Evolutionary conservation across 2,888 invertebrate species (phyloP), one percentile per base, ranked within the genome.

Genomic region (Apotomis betuletana): DNA sequence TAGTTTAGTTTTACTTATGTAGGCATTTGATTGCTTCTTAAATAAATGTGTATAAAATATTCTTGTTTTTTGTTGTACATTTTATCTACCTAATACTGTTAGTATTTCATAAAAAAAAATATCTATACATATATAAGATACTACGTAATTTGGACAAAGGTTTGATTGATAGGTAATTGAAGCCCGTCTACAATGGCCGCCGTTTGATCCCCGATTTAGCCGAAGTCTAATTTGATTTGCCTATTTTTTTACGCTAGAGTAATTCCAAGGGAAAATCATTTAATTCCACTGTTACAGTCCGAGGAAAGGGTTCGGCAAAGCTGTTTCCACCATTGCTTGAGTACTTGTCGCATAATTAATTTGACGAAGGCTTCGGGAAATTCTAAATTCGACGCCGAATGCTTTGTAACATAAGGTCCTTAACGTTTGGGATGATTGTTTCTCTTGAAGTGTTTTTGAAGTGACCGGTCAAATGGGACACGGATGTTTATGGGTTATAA

Each of bases 291-390:
- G 64, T 65, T 46, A 55, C 64, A 44, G 55, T 65, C 8, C 15
- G 41, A 55, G 55, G 44, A 44, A 65, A 65, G 64, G 64, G 64
- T 46, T 65, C 13, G 5, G 15, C 6, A 8, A 51, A 15, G 15
- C 15, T 15, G 27, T 49, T 49, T 49, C 10, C 49, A 9, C 8
- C 54, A 41, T 54, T 44, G 52, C 15, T 10, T 1, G 27, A 65
- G 55, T 55, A 65, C 64, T 65, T 65, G 64, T 61, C 46, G 55
- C 54, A 65, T 65, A 65, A 65, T 65, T 65, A 65, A 65, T 65
- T 55, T 61, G 55, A 54, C 46, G 27, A 12, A 49, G 55, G 55
- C 64, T 41, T 15, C 55, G 44, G 15, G 27, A 46, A 65, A 55
- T 65, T 65, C 64, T 27, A 55, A 54, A 0, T 41, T 41, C 1